Evolutionary conservation across 2,888 invertebrate species (phyloP).

Genomic region (Sesia apiformis): DNA sequence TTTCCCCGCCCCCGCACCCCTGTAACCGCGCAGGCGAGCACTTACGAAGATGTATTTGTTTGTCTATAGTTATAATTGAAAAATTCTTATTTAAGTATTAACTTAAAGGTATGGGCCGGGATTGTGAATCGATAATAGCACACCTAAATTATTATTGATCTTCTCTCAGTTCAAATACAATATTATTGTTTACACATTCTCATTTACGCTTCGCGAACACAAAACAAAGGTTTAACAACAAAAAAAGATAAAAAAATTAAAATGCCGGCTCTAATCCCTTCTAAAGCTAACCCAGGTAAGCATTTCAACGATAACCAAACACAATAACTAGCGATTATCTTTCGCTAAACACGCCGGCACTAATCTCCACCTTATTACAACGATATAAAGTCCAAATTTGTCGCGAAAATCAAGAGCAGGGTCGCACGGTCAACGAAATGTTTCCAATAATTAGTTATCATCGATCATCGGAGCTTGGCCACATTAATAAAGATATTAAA

Average conservation of each 20-base stretch:
- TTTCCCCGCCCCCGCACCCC: no score
- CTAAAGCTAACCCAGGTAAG: constrained; percentile 28
- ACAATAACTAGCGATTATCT: constrained; percentile 65
- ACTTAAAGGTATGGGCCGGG: no score
- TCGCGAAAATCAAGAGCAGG: constrained; percentile 12
- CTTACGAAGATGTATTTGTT: no score
- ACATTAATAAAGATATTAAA: constrained; percentile 70
- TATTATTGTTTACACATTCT: no score
- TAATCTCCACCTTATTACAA: constrained; percentile 14
- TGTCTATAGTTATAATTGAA: no score
- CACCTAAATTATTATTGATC: no score
- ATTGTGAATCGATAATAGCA: no score
- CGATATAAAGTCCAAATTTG: constrained; percentile 14
- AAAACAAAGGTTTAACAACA: no score
- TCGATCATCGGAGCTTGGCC: constrained; percentile 61
- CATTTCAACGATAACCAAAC: constrained; percentile 62
- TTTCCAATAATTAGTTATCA: constrained; percentile 70
- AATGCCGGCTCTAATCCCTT: constrained; percentile 23
- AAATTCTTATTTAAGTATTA: no score
- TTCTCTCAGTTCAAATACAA: no score
- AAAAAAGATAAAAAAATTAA: background rate
- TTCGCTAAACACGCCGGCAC: constrained; percentile 26
- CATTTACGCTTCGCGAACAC: no score
- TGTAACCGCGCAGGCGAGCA: no score
- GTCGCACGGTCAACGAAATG: constrained; percentile 59